These are phyloP conservation scores for Crax fasciolata DNA, from an alignment of 2,797 vertebrate genomes.

Conservation along the genomic window DNA sequence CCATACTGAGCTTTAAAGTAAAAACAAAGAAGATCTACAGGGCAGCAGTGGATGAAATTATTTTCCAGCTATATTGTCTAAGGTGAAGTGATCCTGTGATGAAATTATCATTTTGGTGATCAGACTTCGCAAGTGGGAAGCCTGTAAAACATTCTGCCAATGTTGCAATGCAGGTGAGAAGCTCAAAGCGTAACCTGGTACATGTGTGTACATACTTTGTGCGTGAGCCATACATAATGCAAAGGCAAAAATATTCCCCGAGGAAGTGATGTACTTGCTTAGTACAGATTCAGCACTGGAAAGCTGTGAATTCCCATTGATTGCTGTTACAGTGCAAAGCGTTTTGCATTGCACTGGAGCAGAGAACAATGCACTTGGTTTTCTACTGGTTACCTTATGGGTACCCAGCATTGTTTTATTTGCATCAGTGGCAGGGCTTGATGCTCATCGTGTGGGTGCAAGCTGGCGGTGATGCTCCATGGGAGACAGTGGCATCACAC, in stretches of 20 bases:
- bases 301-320: background rate
- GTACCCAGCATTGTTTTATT: background rate
- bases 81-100: background rate
- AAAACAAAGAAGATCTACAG: background rate
- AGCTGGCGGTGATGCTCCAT: background rate
- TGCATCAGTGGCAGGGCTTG: background rate
- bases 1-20: background rate
- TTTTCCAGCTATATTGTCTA: background rate
- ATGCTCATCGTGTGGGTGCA: background rate
- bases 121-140: background rate
- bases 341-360: background rate
- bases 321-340: background rate
- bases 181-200: background rate
- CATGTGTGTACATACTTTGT: rapidly evolving
- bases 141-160: rapidly evolving
- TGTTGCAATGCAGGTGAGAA: background rate
- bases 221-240: rapidly evolving
- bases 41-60: background rate
- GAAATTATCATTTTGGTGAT: background rate
- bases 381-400: background rate
- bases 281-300: background rate
- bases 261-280: background rate
- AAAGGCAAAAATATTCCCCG: background rate
- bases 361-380: background rate
- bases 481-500: rapidly evolving